Conservation (phyloP, 2,113 vertebrate species). For the Pongo pygmaeus region DNA sequence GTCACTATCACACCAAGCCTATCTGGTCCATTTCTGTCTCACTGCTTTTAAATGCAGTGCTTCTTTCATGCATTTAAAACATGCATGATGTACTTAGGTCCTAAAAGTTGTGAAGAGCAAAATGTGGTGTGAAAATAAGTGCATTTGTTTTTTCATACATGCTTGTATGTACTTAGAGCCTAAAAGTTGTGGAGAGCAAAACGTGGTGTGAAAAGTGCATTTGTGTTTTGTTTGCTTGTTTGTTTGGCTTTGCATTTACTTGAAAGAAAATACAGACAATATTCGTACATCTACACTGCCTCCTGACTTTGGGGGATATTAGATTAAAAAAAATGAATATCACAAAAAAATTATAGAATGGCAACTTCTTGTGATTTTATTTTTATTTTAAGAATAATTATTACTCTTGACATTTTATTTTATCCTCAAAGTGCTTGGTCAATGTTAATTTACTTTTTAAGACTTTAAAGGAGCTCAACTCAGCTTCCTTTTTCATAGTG, state of each 20-base stretch:
- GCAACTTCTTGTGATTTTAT: conserved; percentile 41
- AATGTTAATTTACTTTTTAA: conserved; percentile 66
- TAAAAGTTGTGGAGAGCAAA: neutral
- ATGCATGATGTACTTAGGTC: neutral
- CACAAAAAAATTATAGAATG: conserved; percentile 34
- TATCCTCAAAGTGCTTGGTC: conserved; percentile 52
- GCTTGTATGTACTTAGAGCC: neutral
- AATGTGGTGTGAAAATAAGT: neutral
- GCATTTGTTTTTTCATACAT: neutral
- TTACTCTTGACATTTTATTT: conserved; percentile 39
- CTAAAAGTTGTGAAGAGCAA: neutral
- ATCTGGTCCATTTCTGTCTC: neutral
- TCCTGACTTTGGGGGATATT: neutral
- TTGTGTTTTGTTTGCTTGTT: neutral
- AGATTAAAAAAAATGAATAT: conserved; percentile 12
- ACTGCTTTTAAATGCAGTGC: neutral
- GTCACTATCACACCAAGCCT: neutral
- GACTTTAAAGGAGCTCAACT: conserved; percentile 56
- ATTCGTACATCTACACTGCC: neutral
- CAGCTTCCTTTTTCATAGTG: conserved; percentile 47
- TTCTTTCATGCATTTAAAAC: neutral
- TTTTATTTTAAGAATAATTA: conserved; percentile 63
- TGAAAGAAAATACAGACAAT: conserved; percentile 20
- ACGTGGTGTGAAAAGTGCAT: neutral
- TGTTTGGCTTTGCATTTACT: conserved; percentile 13